Evolutionary conservation across 2,113 vertebrate species (phyloP), one percentile per base, ranked within the genome.

Genomic region (Hippocampus comes): DNA sequence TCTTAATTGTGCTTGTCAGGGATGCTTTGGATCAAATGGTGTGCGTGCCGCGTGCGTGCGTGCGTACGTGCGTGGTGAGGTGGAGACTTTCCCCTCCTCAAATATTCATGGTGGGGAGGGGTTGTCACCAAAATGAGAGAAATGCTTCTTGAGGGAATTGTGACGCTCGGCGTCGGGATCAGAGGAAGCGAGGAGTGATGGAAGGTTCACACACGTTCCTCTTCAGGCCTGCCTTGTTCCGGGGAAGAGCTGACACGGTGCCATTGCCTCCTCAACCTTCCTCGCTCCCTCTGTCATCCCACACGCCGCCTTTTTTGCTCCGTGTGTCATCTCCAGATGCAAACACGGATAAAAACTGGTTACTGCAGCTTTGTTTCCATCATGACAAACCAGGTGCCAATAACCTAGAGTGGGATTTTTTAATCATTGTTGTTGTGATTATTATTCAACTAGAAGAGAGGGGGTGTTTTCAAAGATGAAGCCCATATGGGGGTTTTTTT

Each of bases 1-100:
- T 83, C 82, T 85, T 89, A 88, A 89, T 89, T 87, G 84, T 66
- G n/a, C 63, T 78, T 85, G 86, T 82, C 85, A 70, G 64, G 63
- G 77, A 80, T 83, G 71, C 74, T 89, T 88, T 82, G 79, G 81
- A 87, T 87, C 78, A 81, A 70, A 79, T 75, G 76, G 68, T 74
- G 59, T 0, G 21, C n/a, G 21, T 12, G 57, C 10, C 0, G 21
- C n/a, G 21, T 12, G 57, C 10, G 11, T 30, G 27, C 14, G 15
- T 46, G 43, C 0, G 43, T 12, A 5, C 18, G 48, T 51, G 17
- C 6, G 51, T 53, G 20, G 49, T 53, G 30, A 78, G 63, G 63
- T 67, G 67, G 73, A 73, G 67, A 63, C 77, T 75, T 78, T 84
- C 34, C 30, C 21, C 51, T 51, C 12, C 27, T 89, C 12, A 89